phyloP scores from a whole-genome alignment of 2,113 vertebrate species.

The Nibea coibor region DNA sequence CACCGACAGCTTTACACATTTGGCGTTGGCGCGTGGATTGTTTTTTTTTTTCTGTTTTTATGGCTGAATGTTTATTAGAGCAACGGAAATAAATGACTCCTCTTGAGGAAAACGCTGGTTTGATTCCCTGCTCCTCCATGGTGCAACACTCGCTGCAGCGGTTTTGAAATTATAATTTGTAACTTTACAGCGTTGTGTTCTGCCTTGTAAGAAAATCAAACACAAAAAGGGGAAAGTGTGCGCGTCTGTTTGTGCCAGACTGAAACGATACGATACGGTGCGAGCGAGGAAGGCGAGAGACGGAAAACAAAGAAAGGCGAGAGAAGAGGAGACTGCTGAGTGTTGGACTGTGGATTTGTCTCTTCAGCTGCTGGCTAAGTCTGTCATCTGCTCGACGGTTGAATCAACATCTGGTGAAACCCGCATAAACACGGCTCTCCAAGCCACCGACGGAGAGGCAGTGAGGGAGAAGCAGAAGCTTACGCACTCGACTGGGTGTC shows the following conservation, averaged over 20 bases:
- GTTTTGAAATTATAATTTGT: slow-evolving; percentile 24
- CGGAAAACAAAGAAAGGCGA: slow-evolving; percentile 53
- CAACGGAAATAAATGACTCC: slow-evolving; percentile 58
- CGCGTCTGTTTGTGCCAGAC: slow-evolving; percentile 3
- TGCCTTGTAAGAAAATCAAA: not conserved
- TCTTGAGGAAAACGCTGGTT: slow-evolving; percentile 30
- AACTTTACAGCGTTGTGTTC: slow-evolving; percentile 13
- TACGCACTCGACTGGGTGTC: slow-evolving; percentile 41
- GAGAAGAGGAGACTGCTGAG: slow-evolving; percentile 56
- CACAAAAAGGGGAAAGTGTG: not conserved
- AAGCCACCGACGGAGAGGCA: slow-evolving; percentile 33
- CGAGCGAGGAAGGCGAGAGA: slow-evolving; percentile 24
- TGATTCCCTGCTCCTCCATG: slow-evolving; percentile 28
- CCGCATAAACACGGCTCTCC: slow-evolving; percentile 45
- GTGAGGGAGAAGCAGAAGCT: slow-evolving; percentile 31
- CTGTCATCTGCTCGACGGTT: slow-evolving; percentile 67
- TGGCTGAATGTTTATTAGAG: slow-evolving; percentile 63
- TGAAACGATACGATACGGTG: not conserved
- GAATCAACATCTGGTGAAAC: slow-evolving; percentile 75
- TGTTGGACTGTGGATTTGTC: slow-evolving; percentile 63
- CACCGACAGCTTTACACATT: slow-evolving; percentile 54
- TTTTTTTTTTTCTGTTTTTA: slow-evolving; percentile 1
- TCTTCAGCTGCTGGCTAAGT: slow-evolving; percentile 64
- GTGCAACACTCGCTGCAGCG: not conserved
- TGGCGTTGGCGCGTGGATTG: slow-evolving; percentile 29